Conservation (phyloP, 2,797 vertebrate species). For the Acestrorhynchus altus region DNA sequence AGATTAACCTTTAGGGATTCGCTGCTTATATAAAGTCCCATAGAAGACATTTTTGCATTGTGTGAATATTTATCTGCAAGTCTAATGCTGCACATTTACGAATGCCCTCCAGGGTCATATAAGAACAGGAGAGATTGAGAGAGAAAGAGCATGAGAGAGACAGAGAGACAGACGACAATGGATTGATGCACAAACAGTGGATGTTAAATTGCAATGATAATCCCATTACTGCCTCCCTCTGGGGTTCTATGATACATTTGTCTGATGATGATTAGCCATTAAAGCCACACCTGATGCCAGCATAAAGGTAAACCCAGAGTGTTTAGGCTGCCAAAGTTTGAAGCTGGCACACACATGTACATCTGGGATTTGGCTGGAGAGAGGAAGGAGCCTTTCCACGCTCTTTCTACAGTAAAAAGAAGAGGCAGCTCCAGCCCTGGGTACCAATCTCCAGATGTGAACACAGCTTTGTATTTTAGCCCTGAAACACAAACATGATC, state of each 20-base stretch:
- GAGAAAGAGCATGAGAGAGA: slow-evolving; percentile 38
- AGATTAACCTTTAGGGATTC: slow-evolving; percentile 7
- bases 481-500: slow-evolving; percentile 28
- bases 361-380: slow-evolving; percentile 76
- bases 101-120: background rate
- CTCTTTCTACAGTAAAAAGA: slow-evolving; percentile 41
- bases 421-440: slow-evolving; percentile 22
- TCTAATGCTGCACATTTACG: background rate
- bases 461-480: slow-evolving; percentile 23
- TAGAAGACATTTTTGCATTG: background rate
- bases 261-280: slow-evolving; percentile 84
- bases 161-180: slow-evolving; percentile 64
- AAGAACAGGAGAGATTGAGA: too few species aligned
- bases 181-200: background rate
- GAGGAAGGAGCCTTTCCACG: slow-evolving; percentile 73
- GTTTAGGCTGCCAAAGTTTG: slow-evolving; percentile 81
- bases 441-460: slow-evolving; percentile 34
- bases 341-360: slow-evolving; percentile 78
- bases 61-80: background rate
- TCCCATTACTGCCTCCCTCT: slow-evolving; percentile 69
- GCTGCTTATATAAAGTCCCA: background rate
- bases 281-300: slow-evolving; percentile 85
- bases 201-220: slow-evolving; percentile 14
- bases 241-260: slow-evolving; percentile 82
- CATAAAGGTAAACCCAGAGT: slow-evolving; percentile 82